A percentile compares a stretch with the other conserved stretches of the same genome.
Evolutionary conservation across 2,113 vertebrate genomes (phyloP).

Genomic region (Ia io): DNA sequence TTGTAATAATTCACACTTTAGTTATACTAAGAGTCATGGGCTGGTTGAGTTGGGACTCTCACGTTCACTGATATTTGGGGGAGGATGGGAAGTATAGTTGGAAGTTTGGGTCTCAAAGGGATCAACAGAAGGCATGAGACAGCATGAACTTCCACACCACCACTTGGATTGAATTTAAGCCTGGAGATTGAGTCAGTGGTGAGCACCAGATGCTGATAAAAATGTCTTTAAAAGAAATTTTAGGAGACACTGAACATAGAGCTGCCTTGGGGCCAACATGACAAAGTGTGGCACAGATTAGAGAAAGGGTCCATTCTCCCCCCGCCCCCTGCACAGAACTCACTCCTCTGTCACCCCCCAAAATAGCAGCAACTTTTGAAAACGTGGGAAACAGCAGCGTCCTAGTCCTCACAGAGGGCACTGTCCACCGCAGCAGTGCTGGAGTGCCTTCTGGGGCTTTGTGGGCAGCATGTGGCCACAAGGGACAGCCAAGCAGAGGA

Average conservation of each 20-base stretch:
- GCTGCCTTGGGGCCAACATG: background rate
- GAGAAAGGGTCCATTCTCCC: background rate
- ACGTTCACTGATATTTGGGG: background rate
- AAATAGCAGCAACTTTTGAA: background rate
- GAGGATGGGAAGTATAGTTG: background rate
- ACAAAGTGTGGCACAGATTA: background rate
- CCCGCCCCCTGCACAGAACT: background rate
- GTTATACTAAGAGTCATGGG: background rate
- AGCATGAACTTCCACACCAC: background rate
- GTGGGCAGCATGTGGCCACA: background rate
- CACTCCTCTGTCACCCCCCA: background rate
- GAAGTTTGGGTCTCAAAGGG: background rate
- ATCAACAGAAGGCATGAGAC: background rate
- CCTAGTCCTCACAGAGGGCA: background rate
- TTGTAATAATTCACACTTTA: background rate
- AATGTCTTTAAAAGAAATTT: background rate
- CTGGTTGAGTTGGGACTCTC: background rate
- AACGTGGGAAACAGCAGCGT: background rate
- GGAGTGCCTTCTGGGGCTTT: background rate
- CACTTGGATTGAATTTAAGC: background rate
- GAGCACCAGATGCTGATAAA: background rate
- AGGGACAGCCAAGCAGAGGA: background rate
- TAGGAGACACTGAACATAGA: background rate
- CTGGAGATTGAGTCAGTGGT: background rate
- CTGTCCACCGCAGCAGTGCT: background rate